Evolutionary conservation across 2,797 vertebrate species (phyloP).

Genomic region (Hydrophis major): DNA sequence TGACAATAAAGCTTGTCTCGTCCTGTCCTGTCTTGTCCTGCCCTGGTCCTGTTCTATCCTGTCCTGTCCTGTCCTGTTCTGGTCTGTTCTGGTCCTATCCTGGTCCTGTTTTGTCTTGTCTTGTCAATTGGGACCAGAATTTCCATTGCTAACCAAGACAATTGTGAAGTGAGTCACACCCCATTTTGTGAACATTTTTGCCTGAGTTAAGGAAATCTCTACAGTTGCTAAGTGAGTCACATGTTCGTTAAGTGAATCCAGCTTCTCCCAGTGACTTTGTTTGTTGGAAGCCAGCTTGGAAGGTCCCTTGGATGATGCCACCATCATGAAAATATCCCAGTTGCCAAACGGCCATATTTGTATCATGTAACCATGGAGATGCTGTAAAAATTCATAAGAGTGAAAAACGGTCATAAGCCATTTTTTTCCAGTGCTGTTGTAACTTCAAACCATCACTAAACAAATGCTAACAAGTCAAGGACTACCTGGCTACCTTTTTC

Average conservation of each 20-base stretch:
- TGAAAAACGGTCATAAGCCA: not conserved
- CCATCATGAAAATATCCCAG: too few relatives aligned
- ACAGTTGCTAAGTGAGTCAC: not conserved
- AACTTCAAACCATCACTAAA: not conserved
- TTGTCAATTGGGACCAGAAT: not conserved
- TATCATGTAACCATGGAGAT: not conserved
- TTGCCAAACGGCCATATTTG: not conserved
- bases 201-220: not conserved
- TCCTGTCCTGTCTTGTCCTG: too few relatives aligned
- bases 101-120: too few relatives aligned
- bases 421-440: not conserved
- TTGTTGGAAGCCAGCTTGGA: not conserved
- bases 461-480: too few relatives aligned
- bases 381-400: not conserved
- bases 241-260: rapidly evolving
- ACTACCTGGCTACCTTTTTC: not conserved
- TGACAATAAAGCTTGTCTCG: too few relatives aligned
- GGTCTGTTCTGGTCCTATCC: too few relatives aligned
- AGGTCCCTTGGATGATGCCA: too few relatives aligned
- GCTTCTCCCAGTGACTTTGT: not conserved
- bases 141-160: not conserved
- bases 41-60: too few relatives aligned
- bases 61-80: too few relatives aligned
- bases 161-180: not conserved
- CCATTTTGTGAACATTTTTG: not conserved